Base-by-base conservation (phyloP, 2,113 vertebrate genomes). In the Bubo bubo region DNA sequence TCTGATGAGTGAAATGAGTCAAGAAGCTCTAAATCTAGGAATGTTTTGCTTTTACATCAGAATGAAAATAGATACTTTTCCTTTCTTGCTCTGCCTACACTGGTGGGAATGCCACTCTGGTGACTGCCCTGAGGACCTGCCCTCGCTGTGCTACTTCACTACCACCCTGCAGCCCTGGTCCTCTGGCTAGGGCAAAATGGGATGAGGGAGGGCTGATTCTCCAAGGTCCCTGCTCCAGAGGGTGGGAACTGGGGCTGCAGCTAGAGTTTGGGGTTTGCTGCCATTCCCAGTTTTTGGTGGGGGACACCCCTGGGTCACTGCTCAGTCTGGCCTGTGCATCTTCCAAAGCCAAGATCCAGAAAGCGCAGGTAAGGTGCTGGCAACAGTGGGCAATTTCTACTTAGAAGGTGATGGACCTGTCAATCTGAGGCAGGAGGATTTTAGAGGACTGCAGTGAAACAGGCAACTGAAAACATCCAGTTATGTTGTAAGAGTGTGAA, bases 111-210 rank as follows among this genome's bases (percentile, higher is more conserved):
- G n/a, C 12, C 8, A 3, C 41, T 55, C 47, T 81, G 47, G 56
- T 81, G 56, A 58, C 11, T 41, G 15, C 18, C 17, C n/a, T 9
- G 26, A 59, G 60, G 24, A 63, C 15, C 12, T 62, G 8, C 11
- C 32, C 13, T 37, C 2, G 10, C 34, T 0, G 0, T 28, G 35
- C 19, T 72, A 7, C 13, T 79, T 63, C 8, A 32, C 18, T 9
- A 4, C 9, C 26, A 27, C 13, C 9, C 14, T 50, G 52, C 30
- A 79, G 70, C 58, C 62, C 58, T 79, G 5, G 7, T 77, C 24
- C 50, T 60, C 60, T 35, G 35, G 45, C 37, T 86, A 13, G 27
- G 10, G 23, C 47, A 66, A 64, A 89, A 80, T 2, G 11, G 34
- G 18, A 37, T 18, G 26, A 22, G 62, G 27, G 26, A 84, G 45